These are phyloP conservation scores for Seriola rivoliana DNA, from an alignment of 2,113 vertebrate genomes.

Conservation along the genomic window DNA sequence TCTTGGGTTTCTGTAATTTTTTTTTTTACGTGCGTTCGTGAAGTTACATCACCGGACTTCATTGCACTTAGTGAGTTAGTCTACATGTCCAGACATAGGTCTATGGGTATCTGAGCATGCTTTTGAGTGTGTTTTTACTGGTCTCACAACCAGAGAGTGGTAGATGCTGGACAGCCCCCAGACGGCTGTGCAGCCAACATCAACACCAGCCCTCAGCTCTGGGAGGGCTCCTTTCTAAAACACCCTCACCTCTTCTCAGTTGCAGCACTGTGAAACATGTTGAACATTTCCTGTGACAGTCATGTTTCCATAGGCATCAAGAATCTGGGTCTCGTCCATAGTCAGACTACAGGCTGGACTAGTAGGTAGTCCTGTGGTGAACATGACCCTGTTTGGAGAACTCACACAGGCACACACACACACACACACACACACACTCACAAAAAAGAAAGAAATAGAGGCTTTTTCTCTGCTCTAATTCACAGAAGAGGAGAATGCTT, in stretches of 20 bases:
- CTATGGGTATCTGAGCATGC: conserved; percentile 59
- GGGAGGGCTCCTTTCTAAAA: conserved; percentile 65
- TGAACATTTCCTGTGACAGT: conserved; percentile 84
- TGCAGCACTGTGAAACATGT: conserved; percentile 77
- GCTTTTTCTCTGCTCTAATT: conserved; percentile 41
- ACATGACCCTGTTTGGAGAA: conserved; percentile 67
- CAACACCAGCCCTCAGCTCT: conserved; percentile 70
- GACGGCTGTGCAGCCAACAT: conserved; percentile 71
- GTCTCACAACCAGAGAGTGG: conserved; percentile 69
- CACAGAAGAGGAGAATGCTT: conserved; percentile 48
- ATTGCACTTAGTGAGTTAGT: conserved; percentile 11
- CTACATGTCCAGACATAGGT: conserved; percentile 58
- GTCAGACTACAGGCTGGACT: conserved; percentile 11
- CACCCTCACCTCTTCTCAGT: conserved; percentile 61
- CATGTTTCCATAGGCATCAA: conserved; percentile 68
- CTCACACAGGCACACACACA: conserved; percentile 39
- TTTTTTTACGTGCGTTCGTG: conserved; percentile 26
- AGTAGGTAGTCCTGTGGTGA: conserved; percentile 39
- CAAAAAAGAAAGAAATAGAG: conserved; percentile 12
- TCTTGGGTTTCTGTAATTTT: conserved; percentile 37
- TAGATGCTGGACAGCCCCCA: conserved; percentile 67
- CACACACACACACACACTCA: conserved; percentile 9
- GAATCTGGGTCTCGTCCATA: conserved; percentile 27
- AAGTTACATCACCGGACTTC: conserved; percentile 31
- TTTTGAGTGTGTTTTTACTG: conserved; percentile 57